These are phyloP conservation scores for Hypena proboscidalis DNA, from an alignment of 2,888 invertebrate genomes.

Conservation along the genomic window DNA sequence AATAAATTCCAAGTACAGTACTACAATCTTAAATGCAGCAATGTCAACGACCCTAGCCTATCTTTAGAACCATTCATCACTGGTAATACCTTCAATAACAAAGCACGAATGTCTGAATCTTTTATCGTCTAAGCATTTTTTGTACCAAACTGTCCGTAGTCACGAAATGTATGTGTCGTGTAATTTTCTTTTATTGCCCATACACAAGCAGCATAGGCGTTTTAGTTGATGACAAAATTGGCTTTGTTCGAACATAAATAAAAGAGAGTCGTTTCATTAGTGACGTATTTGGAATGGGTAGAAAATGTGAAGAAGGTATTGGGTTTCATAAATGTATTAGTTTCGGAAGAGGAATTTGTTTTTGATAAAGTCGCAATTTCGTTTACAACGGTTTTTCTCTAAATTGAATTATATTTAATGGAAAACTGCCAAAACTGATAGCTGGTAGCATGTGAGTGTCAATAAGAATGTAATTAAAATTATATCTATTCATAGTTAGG, in stretches of 20 bases:
- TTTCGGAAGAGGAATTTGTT: too few species aligned
- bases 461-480: too few species aligned
- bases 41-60: too few species aligned
- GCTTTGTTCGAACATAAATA: constrained; percentile 47
- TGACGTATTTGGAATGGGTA: constrained; percentile 34
- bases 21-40: too few species aligned
- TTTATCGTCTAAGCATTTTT: constrained; percentile 38
- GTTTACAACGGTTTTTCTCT: not conserved
- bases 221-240: constrained; percentile 51
- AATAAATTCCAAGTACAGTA: too few species aligned
- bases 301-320: constrained; percentile 30
- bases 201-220: constrained; percentile 46
- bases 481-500: too few species aligned
- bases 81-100: constrained; percentile 32
- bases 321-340: too few species aligned
- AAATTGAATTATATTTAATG: not conserved
- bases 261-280: constrained; percentile 42
- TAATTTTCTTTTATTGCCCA: constrained; percentile 53
- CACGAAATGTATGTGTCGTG: constrained; percentile 49
- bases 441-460: too few species aligned
- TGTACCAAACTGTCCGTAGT: constrained; percentile 43
- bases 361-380: too few species aligned
- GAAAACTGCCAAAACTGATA: too few species aligned
- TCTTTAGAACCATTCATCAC: too few species aligned
- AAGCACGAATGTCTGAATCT: constrained; percentile 41